These are phyloP conservation scores for Chionoecetes opilio DNA, from an alignment of 1,140 invertebrate species.

Conservation along the genomic window DNA sequence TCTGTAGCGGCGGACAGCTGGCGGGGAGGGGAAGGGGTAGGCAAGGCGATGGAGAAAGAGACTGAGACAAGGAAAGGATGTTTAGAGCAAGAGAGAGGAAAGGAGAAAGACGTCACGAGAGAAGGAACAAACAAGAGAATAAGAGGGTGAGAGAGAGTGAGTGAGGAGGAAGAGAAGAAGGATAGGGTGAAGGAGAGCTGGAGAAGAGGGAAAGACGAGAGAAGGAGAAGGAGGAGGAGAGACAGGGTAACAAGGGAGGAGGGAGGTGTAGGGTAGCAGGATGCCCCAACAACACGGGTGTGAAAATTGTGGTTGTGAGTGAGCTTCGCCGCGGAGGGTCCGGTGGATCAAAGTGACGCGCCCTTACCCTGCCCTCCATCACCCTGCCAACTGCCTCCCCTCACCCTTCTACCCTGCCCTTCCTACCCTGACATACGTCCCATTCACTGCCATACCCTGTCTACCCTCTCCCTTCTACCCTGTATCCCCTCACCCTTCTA, in stretches of 20 bases:
- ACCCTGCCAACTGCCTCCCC: not conserved
- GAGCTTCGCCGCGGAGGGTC: not conserved
- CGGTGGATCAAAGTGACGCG: conserved; percentile 14
- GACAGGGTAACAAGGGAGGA: not conserved
- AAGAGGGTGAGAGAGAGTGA: not conserved
- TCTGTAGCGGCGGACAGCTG: conserved; percentile 37
- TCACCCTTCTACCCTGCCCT: not conserved
- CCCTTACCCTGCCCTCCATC: not conserved
- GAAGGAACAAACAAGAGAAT: not conserved
- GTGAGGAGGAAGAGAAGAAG: not conserved
- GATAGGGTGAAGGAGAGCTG: conserved; percentile 1
- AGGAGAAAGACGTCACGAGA: conserved; percentile 35
- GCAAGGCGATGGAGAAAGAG: not conserved
- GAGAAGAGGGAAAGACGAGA: conserved; percentile 41
- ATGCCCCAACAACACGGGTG: conserved; percentile 23
- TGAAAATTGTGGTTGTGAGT: conserved; percentile 4
- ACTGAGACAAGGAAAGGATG: conserved; percentile 41
- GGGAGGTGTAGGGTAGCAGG: conserved; percentile 14
- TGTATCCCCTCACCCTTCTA: not conserved
- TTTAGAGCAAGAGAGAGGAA: conserved; percentile 10
- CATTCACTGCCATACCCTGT: not conserved
- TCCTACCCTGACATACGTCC: not conserved
- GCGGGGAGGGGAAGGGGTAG: not conserved
- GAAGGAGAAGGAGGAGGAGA: conserved; percentile 14
- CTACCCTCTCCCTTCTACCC: not conserved